Evolutionary conservation across 1,140 invertebrate species (phyloP), one percentile per base, ranked within the genome.

Genomic region (Halotydeus destructor): DNA sequence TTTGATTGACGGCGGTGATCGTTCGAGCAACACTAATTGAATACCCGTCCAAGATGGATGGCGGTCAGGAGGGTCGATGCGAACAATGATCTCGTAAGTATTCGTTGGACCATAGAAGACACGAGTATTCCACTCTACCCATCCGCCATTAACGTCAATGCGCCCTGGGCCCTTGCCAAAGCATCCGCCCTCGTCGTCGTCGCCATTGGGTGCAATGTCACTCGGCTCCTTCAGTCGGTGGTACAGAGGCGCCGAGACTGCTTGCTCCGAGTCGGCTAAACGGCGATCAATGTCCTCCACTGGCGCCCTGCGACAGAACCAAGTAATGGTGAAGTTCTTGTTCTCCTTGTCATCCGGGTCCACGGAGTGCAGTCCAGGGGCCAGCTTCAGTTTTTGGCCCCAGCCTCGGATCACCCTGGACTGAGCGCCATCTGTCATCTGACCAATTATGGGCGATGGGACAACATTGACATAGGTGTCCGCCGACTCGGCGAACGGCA

Each of bases 151-250:
- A 1, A 52, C 38, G 34, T 49, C 50, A 18, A 54, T 50, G 23
- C 49, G 45, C 9, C 51, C 50, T 47, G 52, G 52, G 9, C 52
- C 52, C 28, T 49, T 49, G 18, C 52, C 51, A 44, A 54, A 54
- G 38, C 52, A 54, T 1, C 52, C 52, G 3, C 52, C 52, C 18
- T 43, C 34, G 47, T 50, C 52, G 35, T 45, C 45, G 25, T 41
- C 38, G 32, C 35, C 27, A 24, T 32, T 35, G 8, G 36, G n/a
- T n/a, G n/a, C n/a, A n/a, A n/a, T n/a, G n/a, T n/a, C n/a, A n/a
- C n/a, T n/a, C n/a, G n/a, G n/a, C n/a, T n/a, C n/a, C n/a, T 42
- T 37, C 38, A 38, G 46, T 24, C 51, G 43, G 33, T 54, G 47
- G 28, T 28, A 53, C 3, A 53, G 41, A 5, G 52, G 52, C 9